These are phyloP conservation scores for Perdita meconis DNA, from an alignment of 2,888 invertebrate genomes.

Conservation along the genomic window DNA sequence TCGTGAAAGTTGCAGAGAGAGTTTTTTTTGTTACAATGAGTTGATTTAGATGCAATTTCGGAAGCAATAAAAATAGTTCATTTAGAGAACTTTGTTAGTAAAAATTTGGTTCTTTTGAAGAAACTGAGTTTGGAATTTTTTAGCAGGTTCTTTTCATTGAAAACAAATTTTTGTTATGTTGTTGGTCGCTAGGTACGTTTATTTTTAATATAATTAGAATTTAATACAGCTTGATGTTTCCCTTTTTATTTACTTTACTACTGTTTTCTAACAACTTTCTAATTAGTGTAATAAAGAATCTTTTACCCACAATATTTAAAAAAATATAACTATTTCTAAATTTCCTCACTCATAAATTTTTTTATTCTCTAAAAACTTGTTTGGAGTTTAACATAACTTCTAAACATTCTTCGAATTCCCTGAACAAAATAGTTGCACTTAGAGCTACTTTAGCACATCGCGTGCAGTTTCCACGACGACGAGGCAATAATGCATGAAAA, in stretches of 20 bases:
- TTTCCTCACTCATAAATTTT: not conserved
- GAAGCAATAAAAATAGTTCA: too few relatives aligned
- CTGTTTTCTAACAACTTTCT: too few relatives aligned
- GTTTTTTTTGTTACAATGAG: too few relatives aligned
- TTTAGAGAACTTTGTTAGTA: too few relatives aligned
- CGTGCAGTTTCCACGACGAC: not conserved
- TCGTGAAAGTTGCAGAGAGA: not conserved
- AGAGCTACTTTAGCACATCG: not conserved
- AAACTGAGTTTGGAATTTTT: not conserved
- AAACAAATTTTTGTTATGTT: not conserved
- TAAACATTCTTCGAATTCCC: not conserved
- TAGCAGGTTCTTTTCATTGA: not conserved
- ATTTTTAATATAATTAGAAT: not conserved
- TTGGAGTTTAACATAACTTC: too few relatives aligned
- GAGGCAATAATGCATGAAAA: conserved; percentile 8
- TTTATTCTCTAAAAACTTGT: too few relatives aligned
- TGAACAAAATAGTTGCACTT: too few relatives aligned
- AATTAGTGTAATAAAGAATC: too few relatives aligned
- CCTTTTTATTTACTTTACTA: conserved; percentile 9
- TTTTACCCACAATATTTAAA: too few relatives aligned
- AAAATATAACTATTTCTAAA: not conserved
- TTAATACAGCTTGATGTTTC: not conserved
- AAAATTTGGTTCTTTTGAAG: too few relatives aligned
- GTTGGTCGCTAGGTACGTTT: not conserved
- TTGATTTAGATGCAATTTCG: too few relatives aligned